Percentiles rank a stretch among this genome's conserved stretches.
Conservation (phyloP, 2,888 invertebrate species). For the Helleia helle region DNA sequence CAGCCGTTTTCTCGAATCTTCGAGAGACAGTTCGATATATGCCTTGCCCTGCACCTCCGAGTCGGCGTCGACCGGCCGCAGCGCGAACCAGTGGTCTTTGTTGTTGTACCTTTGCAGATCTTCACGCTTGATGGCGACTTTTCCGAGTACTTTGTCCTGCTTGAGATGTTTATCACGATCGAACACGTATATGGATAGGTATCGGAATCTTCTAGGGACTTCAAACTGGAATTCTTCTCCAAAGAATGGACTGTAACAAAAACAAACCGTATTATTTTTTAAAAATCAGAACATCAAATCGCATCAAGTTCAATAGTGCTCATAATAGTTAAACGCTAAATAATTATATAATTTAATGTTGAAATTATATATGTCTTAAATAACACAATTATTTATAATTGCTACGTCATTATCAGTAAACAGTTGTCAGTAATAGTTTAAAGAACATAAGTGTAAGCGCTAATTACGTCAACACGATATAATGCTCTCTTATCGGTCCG, state of each 20-base stretch:
- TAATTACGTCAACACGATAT: not conserved
- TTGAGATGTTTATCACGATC: conserved; percentile 89
- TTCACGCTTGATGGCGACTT: conserved; percentile 89
- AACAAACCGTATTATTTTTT: conserved; percentile 13
- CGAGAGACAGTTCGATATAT: conserved; percentile 84
- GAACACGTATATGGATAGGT: conserved; percentile 90
- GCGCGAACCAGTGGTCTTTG: conserved; percentile 94
- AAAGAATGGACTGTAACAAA: conserved; percentile 86
- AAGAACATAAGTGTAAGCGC: not conserved
- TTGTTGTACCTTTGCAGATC: conserved; percentile 91
- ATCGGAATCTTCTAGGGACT: conserved; percentile 91
- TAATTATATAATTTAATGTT: too few species aligned
- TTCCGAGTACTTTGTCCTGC: conserved; percentile 86
- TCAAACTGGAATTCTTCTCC: conserved; percentile 96
- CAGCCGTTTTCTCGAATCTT: conserved; percentile 69
- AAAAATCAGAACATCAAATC: conserved; percentile 1
- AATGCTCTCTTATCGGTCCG: conserved; percentile 4
- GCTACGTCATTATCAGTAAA: too few species aligned
- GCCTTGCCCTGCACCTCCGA: conserved; percentile 94
- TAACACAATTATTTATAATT: too few species aligned
- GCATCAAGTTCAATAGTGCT: too few species aligned
- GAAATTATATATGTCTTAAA: too few species aligned
- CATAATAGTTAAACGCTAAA: too few species aligned
- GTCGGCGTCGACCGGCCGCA: conserved; percentile 89
- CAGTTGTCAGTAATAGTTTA: conserved; percentile 1